Percentiles rank a stretch among this genome's conserved stretches.
phyloP scores from a whole-genome alignment of 2,797 vertebrate genomes.

The Cryptoblepharus egeriae region DNA sequence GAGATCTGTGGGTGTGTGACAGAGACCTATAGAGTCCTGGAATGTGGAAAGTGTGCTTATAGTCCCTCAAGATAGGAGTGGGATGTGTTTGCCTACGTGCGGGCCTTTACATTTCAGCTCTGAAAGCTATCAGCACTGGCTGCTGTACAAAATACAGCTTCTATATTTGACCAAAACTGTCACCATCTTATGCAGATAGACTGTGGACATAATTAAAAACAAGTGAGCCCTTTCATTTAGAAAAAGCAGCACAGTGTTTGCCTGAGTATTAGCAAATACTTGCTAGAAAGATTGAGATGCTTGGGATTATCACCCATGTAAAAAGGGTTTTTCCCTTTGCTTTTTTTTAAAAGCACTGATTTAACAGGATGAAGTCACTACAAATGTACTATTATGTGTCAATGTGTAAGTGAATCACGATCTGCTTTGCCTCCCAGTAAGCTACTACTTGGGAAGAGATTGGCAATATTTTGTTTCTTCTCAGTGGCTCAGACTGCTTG shows the following conservation, averaged over 20 bases:
- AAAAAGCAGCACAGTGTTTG: neutral
- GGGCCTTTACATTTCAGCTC: conserved; percentile 19
- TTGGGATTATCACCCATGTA: conserved; percentile 31
- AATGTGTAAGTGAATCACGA: conserved; percentile 44
- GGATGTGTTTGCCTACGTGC: conserved; percentile 32
- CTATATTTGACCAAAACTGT: neutral
- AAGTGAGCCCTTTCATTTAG: conserved; percentile 11
- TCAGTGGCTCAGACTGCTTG: neutral
- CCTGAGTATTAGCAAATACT: neutral
- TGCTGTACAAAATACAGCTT: neutral
- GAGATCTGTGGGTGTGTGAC: neutral
- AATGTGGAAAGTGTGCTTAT: neutral
- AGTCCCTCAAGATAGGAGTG: neutral
- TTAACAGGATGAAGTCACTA: conserved; percentile 31
- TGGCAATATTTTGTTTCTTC: neutral
- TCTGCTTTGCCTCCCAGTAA: conserved; percentile 11
- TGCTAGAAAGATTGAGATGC: conserved; percentile 19
- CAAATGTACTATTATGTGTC: conserved; percentile 39
- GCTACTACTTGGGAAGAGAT: neutral
- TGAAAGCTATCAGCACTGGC: neutral
- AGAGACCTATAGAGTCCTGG: neutral
- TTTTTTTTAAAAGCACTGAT: neutral
- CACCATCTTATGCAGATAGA: neutral
- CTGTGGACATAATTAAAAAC: neutral
- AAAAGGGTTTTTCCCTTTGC: too few species aligned